Percentiles rank a stretch among this genome's conserved stretches.
Conservation (phyloP, 2,113 vertebrate species). For the Leptodactylus fuscus region DNA sequence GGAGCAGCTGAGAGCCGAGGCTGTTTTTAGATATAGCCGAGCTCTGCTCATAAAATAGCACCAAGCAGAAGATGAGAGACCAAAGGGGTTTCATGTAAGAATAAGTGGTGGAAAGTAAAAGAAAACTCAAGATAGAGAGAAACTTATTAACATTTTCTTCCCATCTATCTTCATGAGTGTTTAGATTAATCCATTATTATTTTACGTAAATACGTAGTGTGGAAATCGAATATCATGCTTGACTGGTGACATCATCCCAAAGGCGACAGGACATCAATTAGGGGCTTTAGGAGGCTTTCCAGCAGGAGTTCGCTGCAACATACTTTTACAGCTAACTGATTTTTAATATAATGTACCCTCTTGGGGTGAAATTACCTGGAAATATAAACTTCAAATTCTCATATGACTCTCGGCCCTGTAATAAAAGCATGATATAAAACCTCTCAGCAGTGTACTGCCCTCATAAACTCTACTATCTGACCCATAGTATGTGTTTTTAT, state of each 20-base stretch:
- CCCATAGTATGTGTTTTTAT: constrained; percentile 29
- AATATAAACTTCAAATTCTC: constrained; percentile 36
- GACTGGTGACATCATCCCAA: constrained; percentile 38
- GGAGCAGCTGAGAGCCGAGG: constrained; percentile 31
- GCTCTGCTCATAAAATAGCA: constrained; percentile 9
- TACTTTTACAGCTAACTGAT: constrained; percentile 40
- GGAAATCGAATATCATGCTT: constrained; percentile 50
- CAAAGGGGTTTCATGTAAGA: background rate
- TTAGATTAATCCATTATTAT: constrained; percentile 38
- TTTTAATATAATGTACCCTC: constrained; percentile 46
- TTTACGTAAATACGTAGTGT: constrained; percentile 42
- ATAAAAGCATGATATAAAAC: constrained; percentile 33
- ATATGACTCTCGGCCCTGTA: constrained; percentile 21
- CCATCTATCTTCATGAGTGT: constrained; percentile 26
- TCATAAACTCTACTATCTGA: constrained; percentile 27
- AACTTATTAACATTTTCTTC: constrained; percentile 34
- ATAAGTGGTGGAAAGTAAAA: background rate
- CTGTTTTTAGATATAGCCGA: constrained; percentile 40
- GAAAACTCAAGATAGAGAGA: background rate
- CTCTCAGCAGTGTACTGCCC: constrained; percentile 5
- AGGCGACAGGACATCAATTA: constrained; percentile 58
- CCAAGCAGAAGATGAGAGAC: background rate
- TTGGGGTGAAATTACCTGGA: constrained; percentile 51
- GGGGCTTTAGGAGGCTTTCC: constrained; percentile 54
- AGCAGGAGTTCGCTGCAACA: constrained; percentile 29